Evolutionary conservation across 2,797 vertebrate genomes (phyloP).

Genomic region (Xenops minutus): DNA sequence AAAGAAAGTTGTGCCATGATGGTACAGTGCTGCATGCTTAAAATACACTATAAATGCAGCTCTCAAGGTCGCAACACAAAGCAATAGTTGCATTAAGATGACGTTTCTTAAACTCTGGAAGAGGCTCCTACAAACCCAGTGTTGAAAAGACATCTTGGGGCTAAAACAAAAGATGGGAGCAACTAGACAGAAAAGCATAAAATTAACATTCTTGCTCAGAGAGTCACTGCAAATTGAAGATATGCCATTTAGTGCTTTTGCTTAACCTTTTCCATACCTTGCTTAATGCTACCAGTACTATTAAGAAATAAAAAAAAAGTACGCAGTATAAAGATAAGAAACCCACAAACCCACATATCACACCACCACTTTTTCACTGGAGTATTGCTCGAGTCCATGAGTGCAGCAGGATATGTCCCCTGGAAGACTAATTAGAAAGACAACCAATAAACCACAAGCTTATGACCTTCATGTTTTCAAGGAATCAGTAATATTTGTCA

Average conservation of each 20-base stretch:
- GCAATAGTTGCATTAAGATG: not conserved
- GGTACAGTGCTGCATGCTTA: not conserved
- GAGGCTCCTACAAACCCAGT: not conserved
- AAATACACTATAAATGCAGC: not conserved
- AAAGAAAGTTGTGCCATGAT: slow-evolving; percentile 17
- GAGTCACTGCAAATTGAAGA: not conserved
- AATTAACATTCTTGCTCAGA: not conserved
- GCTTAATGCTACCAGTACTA: not conserved
- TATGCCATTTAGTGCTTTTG: not conserved
- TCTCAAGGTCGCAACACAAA: not conserved
- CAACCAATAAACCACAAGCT: not conserved
- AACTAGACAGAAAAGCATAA: not conserved
- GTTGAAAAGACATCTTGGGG: not conserved
- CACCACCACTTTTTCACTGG: not conserved
- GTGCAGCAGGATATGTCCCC: not conserved
- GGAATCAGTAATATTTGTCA: slow-evolving; percentile 42
- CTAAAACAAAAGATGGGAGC: not conserved
- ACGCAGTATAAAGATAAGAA: not conserved
- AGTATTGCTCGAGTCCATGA: not conserved
- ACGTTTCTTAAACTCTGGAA: not conserved
- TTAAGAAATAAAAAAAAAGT: not conserved
- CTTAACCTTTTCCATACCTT: not conserved
- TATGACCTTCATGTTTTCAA: not conserved
- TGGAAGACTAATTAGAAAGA: not conserved
- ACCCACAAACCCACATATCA: not conserved